Base-by-base conservation (phyloP, 1,140 invertebrate genomes). In the Drosophila elegans region DNA sequence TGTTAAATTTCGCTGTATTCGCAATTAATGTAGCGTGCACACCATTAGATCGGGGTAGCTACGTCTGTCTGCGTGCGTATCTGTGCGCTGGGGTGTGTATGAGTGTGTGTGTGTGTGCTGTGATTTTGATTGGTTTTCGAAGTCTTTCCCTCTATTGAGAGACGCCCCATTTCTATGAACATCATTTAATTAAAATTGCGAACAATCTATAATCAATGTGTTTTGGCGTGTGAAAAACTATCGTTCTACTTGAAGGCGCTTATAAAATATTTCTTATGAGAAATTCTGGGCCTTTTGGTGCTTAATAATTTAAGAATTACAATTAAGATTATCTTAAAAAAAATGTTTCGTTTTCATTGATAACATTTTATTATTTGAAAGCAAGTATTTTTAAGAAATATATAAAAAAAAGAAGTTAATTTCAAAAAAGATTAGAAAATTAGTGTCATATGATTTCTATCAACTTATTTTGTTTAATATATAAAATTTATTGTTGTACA, bases 91-190 rank as follows among this genome's bases (percentile, higher is more conserved):
- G 54, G 48, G 59, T 78, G 74, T 78, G 34, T 48, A 44, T 56
- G 44, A 9, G 25, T 49, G 29, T 83, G 80, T 84, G 25, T 49
- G 29, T 83, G 80, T 84, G 53, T 55, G 60, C 73, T 74, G 78
- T 71, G 83, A 80, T 89, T 88, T 89, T 88, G 83, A 88, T 88
- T 88, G 83, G 83, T 82, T 89, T 89, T 63, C 84, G 84, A 88
- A 84, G 48, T 64, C 59, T 72, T 67, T 48, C 57, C 56, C 74
- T 63, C 78, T 62, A 56, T 69, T 77, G 64, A 68, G 60, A 42
- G 60, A 62, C 60, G 60, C 61, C 67, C 64, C 64, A 48, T 71
- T 71, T 71, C 49, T 54, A 27, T 53, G 32, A 42, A 54, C 27
- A 34, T 9, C n/a, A 29, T 52, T 66, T 52, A 66, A 66, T 44